Conservation (phyloP, 1,140 invertebrate species). For the Drosophila suzukii region DNA sequence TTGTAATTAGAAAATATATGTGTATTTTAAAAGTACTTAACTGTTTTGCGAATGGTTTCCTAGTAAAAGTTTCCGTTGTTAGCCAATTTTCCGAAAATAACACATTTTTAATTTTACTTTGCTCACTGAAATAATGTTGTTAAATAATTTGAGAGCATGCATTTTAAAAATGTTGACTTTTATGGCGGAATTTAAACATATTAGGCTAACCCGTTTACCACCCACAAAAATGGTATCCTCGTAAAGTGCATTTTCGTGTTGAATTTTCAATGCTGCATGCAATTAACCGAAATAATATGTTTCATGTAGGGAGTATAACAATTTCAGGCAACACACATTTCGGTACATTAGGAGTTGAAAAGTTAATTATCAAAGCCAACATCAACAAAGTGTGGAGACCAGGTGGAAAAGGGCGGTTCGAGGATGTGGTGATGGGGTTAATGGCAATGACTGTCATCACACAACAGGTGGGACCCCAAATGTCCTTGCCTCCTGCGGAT, state of each 20-base stretch:
- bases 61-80: neutral
- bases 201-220: neutral
- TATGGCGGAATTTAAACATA: neutral
- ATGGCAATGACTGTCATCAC: constrained; percentile 36
- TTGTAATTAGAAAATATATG: too few relatives aligned
- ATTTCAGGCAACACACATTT: constrained; percentile 32
- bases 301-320: constrained; percentile 21
- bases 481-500: constrained; percentile 13
- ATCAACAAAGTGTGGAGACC: constrained; percentile 5
- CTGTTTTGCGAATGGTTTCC: neutral
- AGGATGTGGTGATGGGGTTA: constrained; percentile 26
- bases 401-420: neutral
- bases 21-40: neutral
- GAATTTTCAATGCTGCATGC: constrained; percentile 43
- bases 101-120: neutral
- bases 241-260: constrained; percentile 70
- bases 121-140: neutral
- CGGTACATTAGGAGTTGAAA: constrained; percentile 49
- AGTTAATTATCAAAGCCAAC: constrained; percentile 70
- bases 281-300: constrained; percentile 55
- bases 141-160: neutral
- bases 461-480: constrained; percentile 36
- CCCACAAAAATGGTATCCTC: constrained; percentile 4
- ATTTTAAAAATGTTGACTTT: neutral
- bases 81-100: neutral